Conservation (phyloP, 2,888 invertebrate genomes). For the Parasteatoda lunata region DNA sequence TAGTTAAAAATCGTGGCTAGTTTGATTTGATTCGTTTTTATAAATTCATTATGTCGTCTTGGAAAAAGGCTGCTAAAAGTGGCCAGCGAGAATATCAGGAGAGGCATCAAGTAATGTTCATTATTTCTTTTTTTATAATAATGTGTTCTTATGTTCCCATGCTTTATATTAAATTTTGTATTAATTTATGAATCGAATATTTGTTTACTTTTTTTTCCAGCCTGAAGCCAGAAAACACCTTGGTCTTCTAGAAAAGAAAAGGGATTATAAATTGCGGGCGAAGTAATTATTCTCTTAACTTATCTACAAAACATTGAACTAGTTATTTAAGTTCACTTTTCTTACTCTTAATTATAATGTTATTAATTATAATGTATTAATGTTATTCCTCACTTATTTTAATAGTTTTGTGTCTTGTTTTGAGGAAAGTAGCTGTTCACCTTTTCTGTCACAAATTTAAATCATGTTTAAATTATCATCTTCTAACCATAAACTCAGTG, state of each 20-base stretch:
- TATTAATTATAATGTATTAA: no score
- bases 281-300: conserved; percentile 69
- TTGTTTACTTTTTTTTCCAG: conserved; percentile 67
- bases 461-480: no score
- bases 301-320: conserved; percentile 7
- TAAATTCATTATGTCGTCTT: conserved; percentile 83
- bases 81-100: conserved; percentile 89
- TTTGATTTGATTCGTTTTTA: no score
- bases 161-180: not conserved
- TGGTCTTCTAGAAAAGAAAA: conserved; percentile 90
- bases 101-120: conserved; percentile 80
- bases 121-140: not conserved
- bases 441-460: no score
- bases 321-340: not conserved
- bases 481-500: no score
- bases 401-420: no score
- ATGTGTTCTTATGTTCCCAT: not conserved
- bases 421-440: no score
- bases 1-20: no score
- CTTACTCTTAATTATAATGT: no score
- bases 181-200: not conserved
- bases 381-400: no score
- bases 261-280: conserved; percentile 87
- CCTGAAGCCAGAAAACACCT: conserved; percentile 85
- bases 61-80: conserved; percentile 90